Evolutionary conservation across 2,113 vertebrate species (phyloP).

Genomic region (Oriolus oriolus): DNA sequence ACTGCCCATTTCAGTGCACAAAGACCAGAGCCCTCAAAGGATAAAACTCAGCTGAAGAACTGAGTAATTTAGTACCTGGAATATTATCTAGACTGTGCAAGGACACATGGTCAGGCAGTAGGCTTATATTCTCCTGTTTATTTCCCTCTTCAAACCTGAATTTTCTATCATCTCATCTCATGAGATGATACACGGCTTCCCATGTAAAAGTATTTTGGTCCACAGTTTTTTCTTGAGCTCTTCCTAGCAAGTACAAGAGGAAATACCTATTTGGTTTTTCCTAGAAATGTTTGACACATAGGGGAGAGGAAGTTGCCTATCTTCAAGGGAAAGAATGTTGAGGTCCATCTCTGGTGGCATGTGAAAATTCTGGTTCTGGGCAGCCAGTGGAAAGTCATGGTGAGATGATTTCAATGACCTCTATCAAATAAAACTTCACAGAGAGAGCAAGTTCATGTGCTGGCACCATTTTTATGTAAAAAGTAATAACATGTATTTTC

Average conservation of each 20-base stretch:
- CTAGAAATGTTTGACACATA: background rate
- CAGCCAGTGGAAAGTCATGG: background rate
- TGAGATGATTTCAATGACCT: background rate
- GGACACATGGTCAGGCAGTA: background rate
- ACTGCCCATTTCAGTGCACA: background rate
- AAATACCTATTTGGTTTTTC: background rate
- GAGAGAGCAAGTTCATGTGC: fast-evolving
- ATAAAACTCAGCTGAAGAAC: background rate
- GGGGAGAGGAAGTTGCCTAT: background rate
- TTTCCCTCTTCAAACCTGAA: background rate
- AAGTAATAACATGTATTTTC: background rate
- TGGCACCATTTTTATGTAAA: background rate
- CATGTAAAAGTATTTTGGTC: background rate
- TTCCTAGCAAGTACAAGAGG: background rate
- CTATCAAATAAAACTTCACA: background rate
- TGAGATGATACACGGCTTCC: background rate
- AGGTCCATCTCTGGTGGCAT: background rate
- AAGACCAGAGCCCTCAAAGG: background rate
- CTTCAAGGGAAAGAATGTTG: background rate
- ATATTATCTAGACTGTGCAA: background rate
- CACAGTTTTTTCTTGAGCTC: background rate
- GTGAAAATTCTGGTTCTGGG: background rate
- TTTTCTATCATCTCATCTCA: background rate
- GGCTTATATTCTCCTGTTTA: background rate
- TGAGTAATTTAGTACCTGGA: background rate